phyloP scores from a whole-genome alignment of 2,888 invertebrate genomes.

The Eilema depressum region DNA sequence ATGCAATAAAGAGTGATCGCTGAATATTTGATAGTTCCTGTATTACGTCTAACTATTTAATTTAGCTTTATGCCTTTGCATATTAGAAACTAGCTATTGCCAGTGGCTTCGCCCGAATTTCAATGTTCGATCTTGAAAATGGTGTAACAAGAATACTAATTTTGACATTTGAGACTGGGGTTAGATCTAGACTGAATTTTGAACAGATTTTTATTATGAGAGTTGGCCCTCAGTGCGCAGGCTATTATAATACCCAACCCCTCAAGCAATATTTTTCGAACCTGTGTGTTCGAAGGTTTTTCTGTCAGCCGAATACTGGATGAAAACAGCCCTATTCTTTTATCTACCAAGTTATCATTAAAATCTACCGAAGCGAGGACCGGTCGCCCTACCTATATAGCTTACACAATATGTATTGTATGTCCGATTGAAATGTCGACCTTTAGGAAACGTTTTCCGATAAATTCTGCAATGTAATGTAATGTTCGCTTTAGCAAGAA shows the following conservation, averaged over 20 bases:
- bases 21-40: no score
- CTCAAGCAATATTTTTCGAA: not conserved
- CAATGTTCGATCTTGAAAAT: no score
- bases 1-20: not conserved
- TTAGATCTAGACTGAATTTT: no score
- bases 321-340: not conserved
- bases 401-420: not conserved
- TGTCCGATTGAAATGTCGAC: not conserved
- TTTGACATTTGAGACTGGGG: no score
- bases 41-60: no score
- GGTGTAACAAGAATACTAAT: no score
- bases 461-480: not conserved
- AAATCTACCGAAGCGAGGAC: not conserved
- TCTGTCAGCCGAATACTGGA: not conserved
- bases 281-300: not conserved
- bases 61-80: no score
- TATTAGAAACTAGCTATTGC: no score
- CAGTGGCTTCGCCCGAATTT: no score
- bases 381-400: not conserved
- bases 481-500: not conserved
- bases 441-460: slow-evolving; percentile 1
- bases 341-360: not conserved
- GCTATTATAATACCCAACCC: no score
- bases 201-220: no score
- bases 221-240: no score